Base-by-base conservation (phyloP, 2,797 vertebrate genomes). In the Myotis pilosus region DNA sequence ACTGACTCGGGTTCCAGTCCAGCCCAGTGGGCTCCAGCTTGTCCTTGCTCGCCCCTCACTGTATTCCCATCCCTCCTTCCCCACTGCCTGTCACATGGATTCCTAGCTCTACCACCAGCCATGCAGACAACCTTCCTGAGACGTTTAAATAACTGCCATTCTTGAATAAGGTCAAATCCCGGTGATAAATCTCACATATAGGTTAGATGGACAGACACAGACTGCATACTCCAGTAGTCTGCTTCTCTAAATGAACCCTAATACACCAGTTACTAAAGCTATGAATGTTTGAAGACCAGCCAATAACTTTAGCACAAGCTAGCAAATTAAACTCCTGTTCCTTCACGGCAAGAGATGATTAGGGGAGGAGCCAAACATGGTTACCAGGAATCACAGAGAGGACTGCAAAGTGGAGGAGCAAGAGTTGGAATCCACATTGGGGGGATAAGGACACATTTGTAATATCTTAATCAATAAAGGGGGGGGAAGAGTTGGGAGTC, bases 231-330 rank as follows among this genome's bases (percentile, higher is more conserved):
- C 55, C 22, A 30, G 23, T 28, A 17, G 30, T 71, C 80, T 86
- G 64, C 33, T 90, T 94, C 75, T 94, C 82, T 57, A 38, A 91
- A 55, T 69, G 84, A 93, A 85, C 23, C 33, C 25, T 44, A 25
- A 87, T 41, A 68, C 0, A 62, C 8, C 30, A 69, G 33, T 71
- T 79, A 75, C 44, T 64, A 38, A 68, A 64, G 25, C 81, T 64
- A 55, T 55, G 20, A 87, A 28, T 55, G 2, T 57, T 10, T 91
- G 68, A 87, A 78, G 36, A 85, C 41, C 41, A 80, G 57, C 25
- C 87, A 81, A 5, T 78, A 81, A 91, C 33, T 91, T 49, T 5
- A 76, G 44, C 19, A 62, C 33, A 74, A 7, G 30, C 71, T 36
- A 91, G 33, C 80, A 64, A 81, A 82, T 66, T 51, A 85, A 93